Percentiles rank a stretch among this genome's conserved stretches.
These are phyloP conservation scores for Pogonomyrmex barbatus DNA, from an alignment of 1,140 invertebrate species.

Conservation along the genomic window DNA sequence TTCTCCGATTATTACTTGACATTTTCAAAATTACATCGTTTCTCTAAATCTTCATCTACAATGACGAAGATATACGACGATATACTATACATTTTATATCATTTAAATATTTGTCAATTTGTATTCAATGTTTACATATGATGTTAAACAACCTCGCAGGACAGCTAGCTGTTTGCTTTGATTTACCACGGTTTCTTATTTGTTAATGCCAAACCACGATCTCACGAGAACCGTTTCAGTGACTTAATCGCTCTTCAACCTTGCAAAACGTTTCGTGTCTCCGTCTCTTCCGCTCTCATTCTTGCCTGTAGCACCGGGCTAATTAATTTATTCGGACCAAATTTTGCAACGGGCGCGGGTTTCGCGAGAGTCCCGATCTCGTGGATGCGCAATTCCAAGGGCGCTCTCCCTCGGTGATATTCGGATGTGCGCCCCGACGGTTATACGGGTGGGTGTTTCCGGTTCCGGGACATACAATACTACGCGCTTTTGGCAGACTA, in stretches of 20 bases:
- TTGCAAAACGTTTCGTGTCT: constrained; percentile 24
- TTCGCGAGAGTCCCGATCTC: constrained; percentile 20
- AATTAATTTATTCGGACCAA: constrained; percentile 70
- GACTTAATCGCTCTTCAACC: constrained; percentile 58
- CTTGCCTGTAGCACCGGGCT: constrained; percentile 25
- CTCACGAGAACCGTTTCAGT: constrained; percentile 21
- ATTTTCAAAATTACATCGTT: not conserved
- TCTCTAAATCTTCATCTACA: not conserved
- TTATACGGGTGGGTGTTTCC: constrained; percentile 76
- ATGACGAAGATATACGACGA: not conserved
- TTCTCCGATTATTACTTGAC: not conserved
- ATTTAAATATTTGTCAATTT: constrained; percentile 8
- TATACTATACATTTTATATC: not conserved
- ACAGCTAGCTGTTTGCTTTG: not conserved
- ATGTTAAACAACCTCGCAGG: constrained; percentile 6
- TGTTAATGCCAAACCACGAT: constrained; percentile 30
- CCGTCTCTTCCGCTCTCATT: not conserved
- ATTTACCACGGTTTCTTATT: constrained; percentile 55
- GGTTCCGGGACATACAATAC: constrained; percentile 78
- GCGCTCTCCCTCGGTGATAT: constrained; percentile 63
- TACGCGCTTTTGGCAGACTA: constrained; percentile 79
- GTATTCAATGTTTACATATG: not conserved
- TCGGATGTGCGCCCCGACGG: constrained; percentile 68
- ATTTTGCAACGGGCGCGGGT: constrained; percentile 42
- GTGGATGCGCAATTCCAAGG: constrained; percentile 33